These are phyloP conservation scores for Lota lota DNA, from an alignment of 2,113 vertebrate genomes.

Conservation along the genomic window DNA sequence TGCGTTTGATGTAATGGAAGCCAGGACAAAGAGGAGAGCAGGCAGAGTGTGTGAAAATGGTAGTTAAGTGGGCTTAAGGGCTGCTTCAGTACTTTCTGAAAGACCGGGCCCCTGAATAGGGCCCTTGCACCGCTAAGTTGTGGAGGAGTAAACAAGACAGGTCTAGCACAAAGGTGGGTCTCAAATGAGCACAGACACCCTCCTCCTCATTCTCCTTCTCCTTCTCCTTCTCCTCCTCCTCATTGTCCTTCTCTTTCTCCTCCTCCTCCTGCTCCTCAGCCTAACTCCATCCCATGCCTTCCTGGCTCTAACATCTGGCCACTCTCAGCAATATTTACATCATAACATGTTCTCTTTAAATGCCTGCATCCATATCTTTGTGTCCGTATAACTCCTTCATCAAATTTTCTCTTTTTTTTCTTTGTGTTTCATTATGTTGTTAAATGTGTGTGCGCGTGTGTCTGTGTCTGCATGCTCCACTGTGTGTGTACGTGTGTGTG, in stretches of 20 bases:
- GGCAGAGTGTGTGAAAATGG: constrained; percentile 99
- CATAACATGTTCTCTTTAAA: constrained; percentile 18
- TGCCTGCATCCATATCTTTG: constrained; percentile 30
- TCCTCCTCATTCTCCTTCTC: constrained; percentile 68
- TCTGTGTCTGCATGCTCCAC: constrained; percentile 55
- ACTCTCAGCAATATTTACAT: constrained; percentile 76
- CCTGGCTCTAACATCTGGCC: constrained; percentile 89
- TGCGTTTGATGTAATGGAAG: constrained; percentile 99
- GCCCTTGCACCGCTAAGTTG: constrained; percentile 93
- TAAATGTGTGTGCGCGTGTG: constrained; percentile 13
- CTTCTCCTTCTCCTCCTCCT: no score
- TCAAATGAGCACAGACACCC: constrained; percentile 99
- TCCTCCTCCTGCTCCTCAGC: constrained; percentile 40
- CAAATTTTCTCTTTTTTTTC: constrained; percentile 61
- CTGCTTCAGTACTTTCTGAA: constrained; percentile 99
- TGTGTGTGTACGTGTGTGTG: constrained; percentile 63
- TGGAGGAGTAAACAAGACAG: constrained; percentile 99
- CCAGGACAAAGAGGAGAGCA: constrained; percentile 99
- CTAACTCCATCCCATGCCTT: constrained; percentile 68
- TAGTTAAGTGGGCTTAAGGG: constrained; percentile 99
- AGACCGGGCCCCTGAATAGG: constrained; percentile 80
- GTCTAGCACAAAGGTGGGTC: constrained; percentile 99
- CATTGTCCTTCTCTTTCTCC: constrained; percentile 15
- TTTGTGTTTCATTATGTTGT: constrained; percentile 38
- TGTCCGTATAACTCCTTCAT: constrained; percentile 54